phyloP scores from a whole-genome alignment of 2,113 vertebrate species.

The Oenanthe melanoleuca region DNA sequence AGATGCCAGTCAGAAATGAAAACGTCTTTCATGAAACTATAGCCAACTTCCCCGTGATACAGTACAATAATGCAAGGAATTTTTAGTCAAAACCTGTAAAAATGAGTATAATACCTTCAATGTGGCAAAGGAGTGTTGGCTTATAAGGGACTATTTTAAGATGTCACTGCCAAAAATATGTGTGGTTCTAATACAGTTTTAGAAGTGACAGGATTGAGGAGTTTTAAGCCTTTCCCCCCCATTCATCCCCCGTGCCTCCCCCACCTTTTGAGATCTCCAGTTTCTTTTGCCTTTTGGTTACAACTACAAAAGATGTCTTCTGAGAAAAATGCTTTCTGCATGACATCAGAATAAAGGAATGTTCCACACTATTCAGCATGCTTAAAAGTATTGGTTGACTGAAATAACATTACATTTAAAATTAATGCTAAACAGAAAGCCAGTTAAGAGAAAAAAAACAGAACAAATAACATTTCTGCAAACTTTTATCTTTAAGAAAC shows the following conservation, averaged over 20 bases:
- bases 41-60: conserved; percentile 77
- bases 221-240: conserved; percentile 45
- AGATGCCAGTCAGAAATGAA: conserved; percentile 86
- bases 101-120: conserved; percentile 66
- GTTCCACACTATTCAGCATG: conserved; percentile 68
- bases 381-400: conserved; percentile 74
- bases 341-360: conserved; percentile 82
- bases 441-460: conserved; percentile 25
- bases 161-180: conserved; percentile 55
- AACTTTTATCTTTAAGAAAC: conserved; percentile 30
- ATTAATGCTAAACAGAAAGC: conserved; percentile 56
- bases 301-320: conserved; percentile 83
- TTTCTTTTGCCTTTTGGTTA: conserved; percentile 82
- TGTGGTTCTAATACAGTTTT: conserved; percentile 57
- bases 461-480: conserved; percentile 19
- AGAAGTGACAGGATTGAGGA: conserved; percentile 52
- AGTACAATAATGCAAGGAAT: conserved; percentile 76
- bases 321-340: conserved; percentile 79
- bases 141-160: conserved; percentile 50
- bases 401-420: conserved; percentile 76
- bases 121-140: conserved; percentile 54
- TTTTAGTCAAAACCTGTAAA: conserved; percentile 72
- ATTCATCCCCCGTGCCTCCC: neutral
- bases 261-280: conserved; percentile 70
- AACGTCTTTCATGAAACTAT: conserved; percentile 84